A percentile compares a stretch with the other conserved stretches of the same genome.
phyloP scores from a whole-genome alignment of 2,113 vertebrate genomes.

The Strix uralensis region DNA sequence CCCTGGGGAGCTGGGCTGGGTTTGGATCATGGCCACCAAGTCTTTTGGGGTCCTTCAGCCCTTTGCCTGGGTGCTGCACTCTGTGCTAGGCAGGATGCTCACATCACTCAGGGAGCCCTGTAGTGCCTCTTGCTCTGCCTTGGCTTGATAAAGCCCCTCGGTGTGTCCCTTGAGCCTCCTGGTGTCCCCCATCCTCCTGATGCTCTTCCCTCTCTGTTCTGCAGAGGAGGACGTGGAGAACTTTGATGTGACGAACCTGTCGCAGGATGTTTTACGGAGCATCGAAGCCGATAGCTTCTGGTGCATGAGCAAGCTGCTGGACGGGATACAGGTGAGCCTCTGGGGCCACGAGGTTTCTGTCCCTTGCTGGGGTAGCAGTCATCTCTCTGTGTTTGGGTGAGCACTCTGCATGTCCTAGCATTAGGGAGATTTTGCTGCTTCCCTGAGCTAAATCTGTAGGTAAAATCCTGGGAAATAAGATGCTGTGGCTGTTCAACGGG shows the following conservation, averaged over 20 bases:
- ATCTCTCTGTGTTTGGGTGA: background rate
- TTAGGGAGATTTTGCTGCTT: background rate
- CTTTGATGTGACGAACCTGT: slow-evolving; percentile 89
- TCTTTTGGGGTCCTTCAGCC: background rate
- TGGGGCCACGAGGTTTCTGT: background rate
- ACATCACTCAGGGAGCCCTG: background rate
- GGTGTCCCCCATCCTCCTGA: background rate
- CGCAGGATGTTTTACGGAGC: slow-evolving; percentile 88
- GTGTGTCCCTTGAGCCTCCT: background rate
- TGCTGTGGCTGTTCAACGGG: background rate
- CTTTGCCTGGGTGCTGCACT: background rate
- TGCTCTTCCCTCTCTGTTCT: slow-evolving; percentile 26
- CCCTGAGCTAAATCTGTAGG: background rate
- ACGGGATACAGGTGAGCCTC: slow-evolving; percentile 90
- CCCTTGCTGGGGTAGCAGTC: background rate
- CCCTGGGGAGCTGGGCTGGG: background rate
- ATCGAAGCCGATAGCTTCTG: slow-evolving; percentile 98
- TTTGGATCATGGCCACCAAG: background rate
- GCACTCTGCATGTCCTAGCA: background rate
- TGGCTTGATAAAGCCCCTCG: background rate
- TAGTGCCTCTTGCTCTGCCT: background rate
- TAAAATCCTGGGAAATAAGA: background rate
- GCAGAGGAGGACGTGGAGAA: slow-evolving; percentile 96
- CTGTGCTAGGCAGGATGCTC: background rate
- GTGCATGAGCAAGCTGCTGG: slow-evolving; percentile 99